Conservation (phyloP, 2,888 invertebrate genomes). For the Penaeus monodon region DNA sequence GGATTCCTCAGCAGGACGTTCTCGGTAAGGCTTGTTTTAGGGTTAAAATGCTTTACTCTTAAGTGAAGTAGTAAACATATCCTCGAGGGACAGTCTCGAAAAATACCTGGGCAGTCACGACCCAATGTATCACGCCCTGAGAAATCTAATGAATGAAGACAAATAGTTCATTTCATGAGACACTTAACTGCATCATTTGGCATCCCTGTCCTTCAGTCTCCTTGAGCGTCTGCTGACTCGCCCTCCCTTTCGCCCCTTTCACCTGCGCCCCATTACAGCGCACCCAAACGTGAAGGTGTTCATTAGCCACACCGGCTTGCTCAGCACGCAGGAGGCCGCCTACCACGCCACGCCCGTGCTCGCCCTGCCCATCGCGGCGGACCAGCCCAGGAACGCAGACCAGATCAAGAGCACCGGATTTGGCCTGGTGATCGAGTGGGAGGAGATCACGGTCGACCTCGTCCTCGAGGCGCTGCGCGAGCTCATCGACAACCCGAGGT, state of each 20-base stretch:
- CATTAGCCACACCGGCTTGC: constrained; percentile 32
- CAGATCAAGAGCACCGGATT: constrained; percentile 4
- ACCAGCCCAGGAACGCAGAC: constrained; percentile 40
- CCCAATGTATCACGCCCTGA: too few species aligned
- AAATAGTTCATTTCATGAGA: too few species aligned
- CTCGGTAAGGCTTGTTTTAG: not conserved
- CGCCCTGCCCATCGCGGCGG: constrained; percentile 38
- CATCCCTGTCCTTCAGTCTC: too few species aligned
- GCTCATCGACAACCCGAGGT: constrained; percentile 22
- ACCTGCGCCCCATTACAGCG: constrained; percentile 46
- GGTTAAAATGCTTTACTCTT: too few species aligned
- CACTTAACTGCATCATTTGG: too few species aligned
- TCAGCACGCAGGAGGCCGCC: constrained; percentile 48
- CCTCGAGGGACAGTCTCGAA: too few species aligned
- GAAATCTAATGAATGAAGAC: too few species aligned
- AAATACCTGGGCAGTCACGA: too few species aligned
- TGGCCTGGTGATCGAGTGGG: constrained; percentile 28
- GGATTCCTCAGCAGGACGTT: constrained; percentile 9
- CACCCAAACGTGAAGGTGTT: constrained; percentile 33
- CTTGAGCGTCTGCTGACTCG: too few species aligned
- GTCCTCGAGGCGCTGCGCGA: constrained; percentile 18
- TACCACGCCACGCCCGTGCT: constrained; percentile 43
- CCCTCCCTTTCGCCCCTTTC: constrained; percentile 23
- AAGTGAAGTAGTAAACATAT: too few species aligned
- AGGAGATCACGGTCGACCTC: constrained; percentile 33